phyloP scores from a whole-genome alignment of 2,797 vertebrate genomes.

The Aulostomus chinensis region DNA sequence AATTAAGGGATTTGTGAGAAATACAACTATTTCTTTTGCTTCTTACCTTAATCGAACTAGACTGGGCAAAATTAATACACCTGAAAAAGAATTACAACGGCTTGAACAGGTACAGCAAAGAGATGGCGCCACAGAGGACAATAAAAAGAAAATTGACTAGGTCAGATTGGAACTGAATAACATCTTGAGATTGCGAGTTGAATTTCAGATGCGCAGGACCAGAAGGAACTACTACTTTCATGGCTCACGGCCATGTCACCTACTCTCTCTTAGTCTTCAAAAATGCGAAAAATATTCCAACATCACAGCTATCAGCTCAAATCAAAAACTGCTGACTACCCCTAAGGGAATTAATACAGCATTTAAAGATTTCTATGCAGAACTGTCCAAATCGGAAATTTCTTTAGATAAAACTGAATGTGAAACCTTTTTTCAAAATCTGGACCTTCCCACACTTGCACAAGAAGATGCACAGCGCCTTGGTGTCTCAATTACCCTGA shows the following conservation, averaged over 20 bases:
- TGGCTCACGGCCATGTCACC: not conserved
- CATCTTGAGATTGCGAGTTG: too few relatives aligned
- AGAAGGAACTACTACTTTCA: slow-evolving; percentile 7
- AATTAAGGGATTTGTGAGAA: not conserved
- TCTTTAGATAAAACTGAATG: not conserved
- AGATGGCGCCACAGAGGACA: not conserved
- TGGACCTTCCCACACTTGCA: not conserved
- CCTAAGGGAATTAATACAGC: not conserved
- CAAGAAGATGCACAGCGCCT: not conserved
- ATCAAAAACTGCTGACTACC: too few relatives aligned
- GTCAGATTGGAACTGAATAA: too few relatives aligned
- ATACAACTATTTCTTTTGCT: not conserved
- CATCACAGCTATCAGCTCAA: not conserved
- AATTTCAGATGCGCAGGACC: too few relatives aligned
- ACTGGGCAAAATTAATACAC: not conserved
- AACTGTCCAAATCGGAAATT: slow-evolving; percentile 1
- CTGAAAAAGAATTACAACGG: not conserved
- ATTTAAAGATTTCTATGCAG: too few relatives aligned
- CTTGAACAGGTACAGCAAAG: not conserved
- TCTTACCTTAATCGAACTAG: not conserved
- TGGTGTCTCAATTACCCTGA: not conserved
- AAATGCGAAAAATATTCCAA: slow-evolving; percentile 4
- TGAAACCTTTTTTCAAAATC: not conserved
- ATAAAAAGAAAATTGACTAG: not conserved
- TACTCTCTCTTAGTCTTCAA: slow-evolving; percentile 5